A percentile compares a stretch with the other conserved stretches of the same genome.
Conservation (phyloP, 2,113 vertebrate genomes). For the Gavialis gangeticus region DNA sequence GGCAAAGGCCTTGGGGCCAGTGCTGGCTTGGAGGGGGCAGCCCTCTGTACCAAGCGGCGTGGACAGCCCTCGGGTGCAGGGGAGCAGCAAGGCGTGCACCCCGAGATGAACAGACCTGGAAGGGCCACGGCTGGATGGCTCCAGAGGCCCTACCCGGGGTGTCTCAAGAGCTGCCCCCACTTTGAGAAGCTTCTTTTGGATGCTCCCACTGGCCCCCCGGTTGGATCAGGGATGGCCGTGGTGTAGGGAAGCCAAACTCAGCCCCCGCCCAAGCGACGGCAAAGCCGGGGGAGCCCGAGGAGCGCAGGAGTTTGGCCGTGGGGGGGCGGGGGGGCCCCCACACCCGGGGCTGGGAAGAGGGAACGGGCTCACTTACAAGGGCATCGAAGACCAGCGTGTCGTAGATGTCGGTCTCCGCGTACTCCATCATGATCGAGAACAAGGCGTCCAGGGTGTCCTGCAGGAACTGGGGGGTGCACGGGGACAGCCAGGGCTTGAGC, state of each 20-base stretch:
- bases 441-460: slow-evolving; percentile 90
- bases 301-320: background rate
- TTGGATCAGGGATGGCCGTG: background rate
- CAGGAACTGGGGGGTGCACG: slow-evolving; percentile 79
- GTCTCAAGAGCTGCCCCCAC: rapidly evolving
- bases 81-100: too few species aligned
- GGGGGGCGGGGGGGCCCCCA: background rate
- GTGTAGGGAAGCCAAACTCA: background rate
- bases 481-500: rapidly evolving
- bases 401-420: slow-evolving; percentile 84
- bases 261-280: background rate
- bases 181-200: background rate
- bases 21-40: background rate
- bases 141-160: background rate
- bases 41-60: background rate
- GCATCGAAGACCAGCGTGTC: slow-evolving; percentile 86
- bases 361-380: slow-evolving; percentile 75
- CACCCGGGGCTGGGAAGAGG: rapidly evolving
- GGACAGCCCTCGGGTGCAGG: too few species aligned
- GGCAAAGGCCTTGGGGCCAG: background rate
- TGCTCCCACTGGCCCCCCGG: too few species aligned
- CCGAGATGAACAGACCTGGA: rapidly evolving
- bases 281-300: too few species aligned
- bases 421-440: slow-evolving; percentile 92
- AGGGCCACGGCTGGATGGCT: rapidly evolving